Evolutionary conservation across 2,113 vertebrate species (phyloP).

Genomic region (Phasianus colchicus): DNA sequence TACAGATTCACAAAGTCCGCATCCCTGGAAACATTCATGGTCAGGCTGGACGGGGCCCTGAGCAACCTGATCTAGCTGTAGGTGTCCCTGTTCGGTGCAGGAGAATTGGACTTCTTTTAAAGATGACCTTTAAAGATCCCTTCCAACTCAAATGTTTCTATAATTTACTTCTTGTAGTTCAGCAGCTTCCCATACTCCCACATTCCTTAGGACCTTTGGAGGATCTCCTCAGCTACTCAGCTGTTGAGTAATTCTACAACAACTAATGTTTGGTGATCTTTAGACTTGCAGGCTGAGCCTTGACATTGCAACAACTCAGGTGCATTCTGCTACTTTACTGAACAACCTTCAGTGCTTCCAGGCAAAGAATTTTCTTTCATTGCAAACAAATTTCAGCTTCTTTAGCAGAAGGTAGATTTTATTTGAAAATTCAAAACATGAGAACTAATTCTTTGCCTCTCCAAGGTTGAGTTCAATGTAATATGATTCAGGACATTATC

Average conservation of each 20-base stretch:
- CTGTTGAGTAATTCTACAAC: background rate
- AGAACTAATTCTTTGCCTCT: background rate
- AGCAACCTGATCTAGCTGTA: no score
- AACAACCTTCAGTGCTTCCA: background rate
- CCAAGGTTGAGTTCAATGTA: background rate
- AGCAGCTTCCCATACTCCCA: background rate
- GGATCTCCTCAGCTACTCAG: background rate
- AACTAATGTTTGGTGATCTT: background rate
- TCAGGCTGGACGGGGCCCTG: no score
- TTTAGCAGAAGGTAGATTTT: background rate
- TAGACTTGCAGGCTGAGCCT: background rate
- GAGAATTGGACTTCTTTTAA: no score
- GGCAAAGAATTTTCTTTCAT: background rate
- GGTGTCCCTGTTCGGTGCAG: no score
- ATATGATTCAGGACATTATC: background rate
- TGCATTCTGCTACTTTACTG: background rate
- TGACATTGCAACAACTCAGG: background rate
- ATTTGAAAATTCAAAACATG: background rate
- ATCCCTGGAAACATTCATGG: no score
- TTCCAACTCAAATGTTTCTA: no score
- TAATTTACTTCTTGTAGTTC: background rate
- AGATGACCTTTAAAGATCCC: no score
- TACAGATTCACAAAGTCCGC: background rate
- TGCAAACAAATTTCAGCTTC: background rate
- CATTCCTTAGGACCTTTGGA: no score